Evolutionary conservation across 2,888 invertebrate genomes (phyloP).

Genomic region (Sinodicranocentrus sp.): DNA sequence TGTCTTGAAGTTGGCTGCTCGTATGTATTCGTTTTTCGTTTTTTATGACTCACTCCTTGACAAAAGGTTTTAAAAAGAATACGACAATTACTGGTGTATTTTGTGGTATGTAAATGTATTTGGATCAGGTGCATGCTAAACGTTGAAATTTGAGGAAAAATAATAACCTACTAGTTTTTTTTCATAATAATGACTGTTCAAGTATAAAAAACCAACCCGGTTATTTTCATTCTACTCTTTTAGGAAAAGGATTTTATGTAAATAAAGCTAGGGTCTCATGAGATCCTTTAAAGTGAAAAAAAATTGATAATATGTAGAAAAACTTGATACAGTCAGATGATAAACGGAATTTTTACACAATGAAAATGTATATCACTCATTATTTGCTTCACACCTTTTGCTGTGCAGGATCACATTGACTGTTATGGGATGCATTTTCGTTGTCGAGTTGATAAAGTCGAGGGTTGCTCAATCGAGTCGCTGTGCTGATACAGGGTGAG

Average conservation of each 20-base stretch:
- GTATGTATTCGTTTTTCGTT: too few relatives aligned
- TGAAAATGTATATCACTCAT: conserved; percentile 28
- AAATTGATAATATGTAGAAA: too few relatives aligned
- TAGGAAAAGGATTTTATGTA: too few relatives aligned
- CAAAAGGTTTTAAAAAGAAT: too few relatives aligned
- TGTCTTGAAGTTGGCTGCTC: too few relatives aligned
- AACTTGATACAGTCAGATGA: background rate
- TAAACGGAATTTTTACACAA: background rate
- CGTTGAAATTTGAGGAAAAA: conserved; percentile 22
- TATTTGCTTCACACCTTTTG: conserved; percentile 22
- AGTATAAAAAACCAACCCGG: background rate
- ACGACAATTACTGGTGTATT: too few relatives aligned
- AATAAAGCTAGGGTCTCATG: too few relatives aligned
- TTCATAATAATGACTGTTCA: background rate
- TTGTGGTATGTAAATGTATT: too few relatives aligned
- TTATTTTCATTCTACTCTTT: too few relatives aligned
- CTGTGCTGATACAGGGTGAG: conserved; percentile 14
- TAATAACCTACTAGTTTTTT: background rate
- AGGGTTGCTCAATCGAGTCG: conserved; percentile 29
- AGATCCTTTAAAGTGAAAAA: too few relatives aligned
- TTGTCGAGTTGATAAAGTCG: background rate
- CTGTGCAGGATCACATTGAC: background rate
- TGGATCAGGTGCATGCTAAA: too few relatives aligned
- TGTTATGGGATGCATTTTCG: background rate
- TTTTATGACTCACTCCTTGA: too few relatives aligned